phyloP scores from a whole-genome alignment of 1,140 invertebrate species.

The Danaus plexippus region DNA sequence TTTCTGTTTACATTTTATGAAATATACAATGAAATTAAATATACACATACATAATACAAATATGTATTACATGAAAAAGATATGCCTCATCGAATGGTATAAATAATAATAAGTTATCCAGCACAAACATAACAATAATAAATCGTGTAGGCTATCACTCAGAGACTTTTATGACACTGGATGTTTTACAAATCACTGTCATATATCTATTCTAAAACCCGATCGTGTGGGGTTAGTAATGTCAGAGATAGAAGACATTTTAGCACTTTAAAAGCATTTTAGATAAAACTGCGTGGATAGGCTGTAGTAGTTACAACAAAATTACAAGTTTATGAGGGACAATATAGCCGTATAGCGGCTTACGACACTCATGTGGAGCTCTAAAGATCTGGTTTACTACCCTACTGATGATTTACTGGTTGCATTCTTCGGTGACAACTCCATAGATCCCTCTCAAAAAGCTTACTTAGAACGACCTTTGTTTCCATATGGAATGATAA shows the following conservation, averaged over 20 bases:
- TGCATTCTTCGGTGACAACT: constrained; percentile 46
- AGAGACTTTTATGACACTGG: constrained; percentile 54
- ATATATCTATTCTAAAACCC: constrained; percentile 47
- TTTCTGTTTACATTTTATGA: constrained; percentile 18
- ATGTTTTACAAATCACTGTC: constrained; percentile 51
- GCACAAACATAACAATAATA: constrained; percentile 29
- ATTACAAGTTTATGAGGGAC: constrained; percentile 61
- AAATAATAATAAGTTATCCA: constrained; percentile 12
- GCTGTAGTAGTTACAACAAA: constrained; percentile 56
- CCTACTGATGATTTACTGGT: constrained; percentile 55
- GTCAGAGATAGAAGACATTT: constrained; percentile 37
- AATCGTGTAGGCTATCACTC: constrained; percentile 41
- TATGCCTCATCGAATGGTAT: constrained; percentile 5
- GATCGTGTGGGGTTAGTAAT: constrained; percentile 21
- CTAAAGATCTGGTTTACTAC: constrained; percentile 56
- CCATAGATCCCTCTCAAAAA: constrained; percentile 1
- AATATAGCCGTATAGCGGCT: constrained; percentile 41
- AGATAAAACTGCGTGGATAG: constrained; percentile 52
- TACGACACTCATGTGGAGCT: constrained; percentile 39
- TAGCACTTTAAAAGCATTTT: constrained; percentile 61
- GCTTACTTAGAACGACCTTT: not conserved
- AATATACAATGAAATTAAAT: constrained; percentile 7
- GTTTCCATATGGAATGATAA: too few species aligned
- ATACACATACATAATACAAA: not conserved
- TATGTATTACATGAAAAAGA: constrained; percentile 3